These are phyloP conservation scores for Drosophila guanche DNA, from an alignment of 1,140 invertebrate species.

Conservation along the genomic window DNA sequence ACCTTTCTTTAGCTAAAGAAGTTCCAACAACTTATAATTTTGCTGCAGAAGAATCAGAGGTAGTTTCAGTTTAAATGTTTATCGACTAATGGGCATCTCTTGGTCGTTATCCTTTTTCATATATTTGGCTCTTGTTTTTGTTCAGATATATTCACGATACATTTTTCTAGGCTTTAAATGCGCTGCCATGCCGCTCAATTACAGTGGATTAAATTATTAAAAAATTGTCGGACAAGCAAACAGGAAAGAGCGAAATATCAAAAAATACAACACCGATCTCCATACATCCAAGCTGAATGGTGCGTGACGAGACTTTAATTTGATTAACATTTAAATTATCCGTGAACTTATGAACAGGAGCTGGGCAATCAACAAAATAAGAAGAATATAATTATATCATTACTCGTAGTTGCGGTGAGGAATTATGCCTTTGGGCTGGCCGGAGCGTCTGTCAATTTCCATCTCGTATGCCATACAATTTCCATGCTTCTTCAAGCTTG, in stretches of 20 bases:
- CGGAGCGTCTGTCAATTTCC: constrained; percentile 48
- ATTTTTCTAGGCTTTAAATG: constrained; percentile 70
- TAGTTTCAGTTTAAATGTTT: too few relatives aligned
- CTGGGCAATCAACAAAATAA: constrained; percentile 1
- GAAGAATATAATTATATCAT: constrained; percentile 52
- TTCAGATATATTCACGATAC: constrained; percentile 72
- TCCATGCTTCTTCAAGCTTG: constrained; percentile 32
- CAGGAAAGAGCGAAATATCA: constrained; percentile 40
- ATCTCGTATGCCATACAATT: constrained; percentile 52
- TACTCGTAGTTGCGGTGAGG: constrained; percentile 1
- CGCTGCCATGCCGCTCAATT: constrained; percentile 70
- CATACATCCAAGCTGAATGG: constrained; percentile 38
- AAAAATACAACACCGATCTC: not conserved
- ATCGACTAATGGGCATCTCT: too few relatives aligned
- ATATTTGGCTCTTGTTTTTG: constrained; percentile 9
- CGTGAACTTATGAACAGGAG: constrained; percentile 30
- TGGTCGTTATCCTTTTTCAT: too few relatives aligned
- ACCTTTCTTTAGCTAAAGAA: too few relatives aligned
- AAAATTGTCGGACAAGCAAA: constrained; percentile 56
- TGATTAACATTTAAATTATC: constrained; percentile 74
- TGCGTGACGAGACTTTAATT: constrained; percentile 63
- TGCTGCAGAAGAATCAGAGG: too few relatives aligned
- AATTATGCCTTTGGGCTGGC: not conserved
- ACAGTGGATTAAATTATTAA: constrained; percentile 81
- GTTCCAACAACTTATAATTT: too few relatives aligned